Percentiles rank a stretch among this genome's conserved stretches.
These are phyloP conservation scores for Pelecanoides urinatrix DNA, from an alignment of 2,113 vertebrate species.

Conservation along the genomic window DNA sequence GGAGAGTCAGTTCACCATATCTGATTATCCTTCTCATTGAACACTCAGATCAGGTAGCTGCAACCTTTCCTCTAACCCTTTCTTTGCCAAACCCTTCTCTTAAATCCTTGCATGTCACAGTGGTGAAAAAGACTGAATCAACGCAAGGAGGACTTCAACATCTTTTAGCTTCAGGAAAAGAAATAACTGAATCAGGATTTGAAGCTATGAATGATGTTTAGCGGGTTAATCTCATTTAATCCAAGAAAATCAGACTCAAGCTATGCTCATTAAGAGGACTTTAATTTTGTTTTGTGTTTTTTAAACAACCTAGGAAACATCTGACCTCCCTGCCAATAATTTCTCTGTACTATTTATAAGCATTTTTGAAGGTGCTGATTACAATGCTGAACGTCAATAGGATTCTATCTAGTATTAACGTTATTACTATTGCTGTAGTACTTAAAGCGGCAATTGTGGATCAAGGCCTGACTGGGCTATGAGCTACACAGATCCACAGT, in stretches of 20 bases:
- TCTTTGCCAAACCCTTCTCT: background rate
- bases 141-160: background rate
- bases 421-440: background rate
- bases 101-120: background rate
- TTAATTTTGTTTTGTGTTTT: constrained; percentile 19
- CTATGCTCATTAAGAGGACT: background rate
- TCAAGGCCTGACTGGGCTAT: background rate
- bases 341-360: background rate
- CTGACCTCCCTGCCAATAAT: background rate
- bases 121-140: background rate
- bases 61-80: background rate
- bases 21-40: background rate
- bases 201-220: background rate
- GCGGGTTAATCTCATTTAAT: constrained; percentile 27
- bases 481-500: background rate
- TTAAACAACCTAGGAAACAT: constrained; percentile 5
- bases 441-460: background rate
- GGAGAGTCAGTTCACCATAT: background rate
- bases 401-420: background rate
- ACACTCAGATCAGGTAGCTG: background rate
- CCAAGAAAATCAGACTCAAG: constrained; percentile 31
- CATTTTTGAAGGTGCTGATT: background rate
- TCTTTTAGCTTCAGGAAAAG: background rate
- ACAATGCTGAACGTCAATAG: background rate
- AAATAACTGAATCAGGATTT: background rate